Evolutionary conservation across 2,888 invertebrate species (phyloP).

Genomic region (Cremastinae sp.): DNA sequence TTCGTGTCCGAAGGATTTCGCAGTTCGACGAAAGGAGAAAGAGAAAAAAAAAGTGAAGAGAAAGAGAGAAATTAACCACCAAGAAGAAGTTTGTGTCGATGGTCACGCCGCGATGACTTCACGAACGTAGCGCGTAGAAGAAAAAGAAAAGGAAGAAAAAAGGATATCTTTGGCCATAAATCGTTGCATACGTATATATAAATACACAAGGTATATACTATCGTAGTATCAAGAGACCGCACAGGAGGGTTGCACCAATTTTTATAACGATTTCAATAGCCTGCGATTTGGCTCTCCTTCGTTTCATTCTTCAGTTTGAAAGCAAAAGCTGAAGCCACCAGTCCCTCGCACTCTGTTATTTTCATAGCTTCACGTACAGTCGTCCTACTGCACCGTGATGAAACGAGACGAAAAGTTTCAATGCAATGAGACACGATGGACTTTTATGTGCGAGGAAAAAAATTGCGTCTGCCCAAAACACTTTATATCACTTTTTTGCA

Average conservation of each 20-base stretch:
- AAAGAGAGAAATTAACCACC: conserved; percentile 43
- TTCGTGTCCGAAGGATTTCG: background rate
- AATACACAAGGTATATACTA: conserved; percentile 16
- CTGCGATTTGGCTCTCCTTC: conserved; percentile 38
- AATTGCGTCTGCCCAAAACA: background rate
- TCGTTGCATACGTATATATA: no score
- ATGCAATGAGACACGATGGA: conserved; percentile 15
- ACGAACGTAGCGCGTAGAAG: conserved; percentile 32
- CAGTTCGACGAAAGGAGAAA: background rate
- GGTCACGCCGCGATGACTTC: conserved; percentile 55
- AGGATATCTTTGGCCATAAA: conserved; percentile 29
- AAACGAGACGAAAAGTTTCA: conserved; percentile 40
- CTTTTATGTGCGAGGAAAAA: conserved; percentile 6
- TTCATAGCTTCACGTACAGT: conserved; percentile 50
- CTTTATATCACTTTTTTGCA: no score
- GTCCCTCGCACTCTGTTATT: conserved; percentile 37
- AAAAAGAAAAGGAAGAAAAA: conserved; percentile 24
- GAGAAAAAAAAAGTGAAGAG: background rate
- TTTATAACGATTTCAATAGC: conserved; percentile 41
- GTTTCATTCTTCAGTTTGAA: conserved; percentile 48
- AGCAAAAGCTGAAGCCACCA: conserved; percentile 47
- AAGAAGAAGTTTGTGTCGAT: conserved; percentile 18
- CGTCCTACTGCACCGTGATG: conserved; percentile 46
- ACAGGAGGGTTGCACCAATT: conserved; percentile 52
- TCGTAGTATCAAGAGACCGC: conserved; percentile 28